Conservation (phyloP, 2,888 invertebrate species). For the Sarcophaga variegata region DNA sequence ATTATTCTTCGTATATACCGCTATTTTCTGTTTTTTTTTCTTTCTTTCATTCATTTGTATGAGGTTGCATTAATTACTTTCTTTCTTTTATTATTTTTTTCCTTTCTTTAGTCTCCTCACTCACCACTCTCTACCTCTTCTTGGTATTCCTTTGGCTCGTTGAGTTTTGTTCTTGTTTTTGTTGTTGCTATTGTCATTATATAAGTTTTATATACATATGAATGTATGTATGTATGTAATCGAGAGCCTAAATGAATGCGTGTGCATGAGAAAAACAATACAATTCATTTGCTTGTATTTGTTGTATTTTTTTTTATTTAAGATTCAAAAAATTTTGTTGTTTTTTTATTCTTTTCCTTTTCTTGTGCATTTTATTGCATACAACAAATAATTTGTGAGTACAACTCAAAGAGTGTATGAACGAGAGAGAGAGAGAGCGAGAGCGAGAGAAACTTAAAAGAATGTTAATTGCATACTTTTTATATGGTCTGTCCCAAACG, state of each 20-base stretch:
- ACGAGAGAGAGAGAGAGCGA: background rate
- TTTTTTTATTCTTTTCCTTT: no score
- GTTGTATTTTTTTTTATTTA: conserved; percentile 22
- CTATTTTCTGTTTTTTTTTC: background rate
- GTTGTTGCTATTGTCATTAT: conserved; percentile 16
- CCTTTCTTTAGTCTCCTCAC: background rate
- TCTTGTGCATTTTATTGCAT: no score
- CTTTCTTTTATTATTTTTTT: conserved; percentile 31
- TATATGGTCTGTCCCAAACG: background rate
- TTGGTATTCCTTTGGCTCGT: conserved; percentile 17
- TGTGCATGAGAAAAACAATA: background rate
- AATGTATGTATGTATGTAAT: background rate
- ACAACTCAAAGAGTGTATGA: background rate
- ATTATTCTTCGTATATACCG: conserved; percentile 9
- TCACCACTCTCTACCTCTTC: background rate
- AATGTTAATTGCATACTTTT: background rate
- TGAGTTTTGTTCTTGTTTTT: conserved; percentile 43
- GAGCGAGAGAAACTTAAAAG: background rate
- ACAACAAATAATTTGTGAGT: background rate
- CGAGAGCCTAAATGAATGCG: conserved; percentile 9
- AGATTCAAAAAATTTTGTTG: conserved; percentile 36
- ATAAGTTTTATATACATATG: background rate
- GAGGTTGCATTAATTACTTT: conserved; percentile 69
- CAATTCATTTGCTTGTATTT: conserved; percentile 38
- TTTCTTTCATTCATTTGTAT: conserved; percentile 46